Evolutionary conservation across 2,888 invertebrate genomes (phyloP), one percentile per base, ranked within the genome.

Genomic region (Xiphydria camelus): DNA sequence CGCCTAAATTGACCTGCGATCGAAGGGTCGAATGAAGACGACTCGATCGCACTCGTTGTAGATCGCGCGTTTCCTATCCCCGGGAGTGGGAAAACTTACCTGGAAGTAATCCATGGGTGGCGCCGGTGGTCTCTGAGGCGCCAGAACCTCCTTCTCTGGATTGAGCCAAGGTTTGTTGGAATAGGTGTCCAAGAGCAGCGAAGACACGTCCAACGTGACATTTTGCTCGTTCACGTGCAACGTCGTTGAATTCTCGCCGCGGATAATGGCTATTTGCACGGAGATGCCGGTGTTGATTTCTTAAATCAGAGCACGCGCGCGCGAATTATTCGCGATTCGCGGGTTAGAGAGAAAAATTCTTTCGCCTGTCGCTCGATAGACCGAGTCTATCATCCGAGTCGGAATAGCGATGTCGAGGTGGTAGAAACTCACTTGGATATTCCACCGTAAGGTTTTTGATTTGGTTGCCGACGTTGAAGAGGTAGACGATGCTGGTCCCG

Each of bases 51-150:
- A 90, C 90, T 46, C 91, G 80, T 75, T 89, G n/a, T 89, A 9
- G 91, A 91, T 49, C 87, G 86, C 39, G 91, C 81, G 26, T 89
- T 86, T 80, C 91, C 91, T 68, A 83, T 79, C 60, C 87, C 85
- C 1, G 88, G 83, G 78, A 23, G n/a, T n/a, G n/a, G n/a, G n/a
- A n/a, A n/a, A n/a, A 35, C 19, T 29, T 55, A 89, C 82, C 78
- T 93, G 91, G 67, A 93, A 91, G 74, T 94, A 94, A 65, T 91
- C 89, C 0, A 89, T 90, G 1, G 93, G 92, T 4, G 91, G 90
- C 1, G 92, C 91, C 17, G 91, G 91, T 3, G 93, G 93, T 51
- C 93, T 81, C 73, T 91, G 91, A 4, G 93, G 93, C 40, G 89
- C 88, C 34, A 94, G 82, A 22, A 91, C 88, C 80, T 94, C 93